Conservation (phyloP, 2,113 vertebrate species). For the Pithys albifrons region DNA sequence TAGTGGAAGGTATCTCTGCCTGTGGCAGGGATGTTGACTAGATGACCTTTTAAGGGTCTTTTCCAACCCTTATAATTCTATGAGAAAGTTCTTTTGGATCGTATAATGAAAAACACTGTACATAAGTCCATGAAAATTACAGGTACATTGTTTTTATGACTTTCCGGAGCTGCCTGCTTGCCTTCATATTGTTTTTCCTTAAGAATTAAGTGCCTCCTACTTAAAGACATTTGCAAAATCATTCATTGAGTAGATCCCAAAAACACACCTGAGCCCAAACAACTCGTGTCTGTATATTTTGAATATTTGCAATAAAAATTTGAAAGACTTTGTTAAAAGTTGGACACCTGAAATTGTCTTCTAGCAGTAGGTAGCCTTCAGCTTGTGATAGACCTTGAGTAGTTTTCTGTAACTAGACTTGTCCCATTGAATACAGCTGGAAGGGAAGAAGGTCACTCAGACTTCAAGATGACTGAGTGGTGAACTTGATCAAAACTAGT, state of each 20-base stretch:
- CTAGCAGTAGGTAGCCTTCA: background rate
- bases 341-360: background rate
- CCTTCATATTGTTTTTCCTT: background rate
- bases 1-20: background rate
- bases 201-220: background rate
- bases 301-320: background rate
- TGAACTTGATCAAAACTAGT: background rate
- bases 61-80: background rate
- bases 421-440: background rate
- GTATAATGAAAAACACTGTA: background rate
- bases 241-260: background rate
- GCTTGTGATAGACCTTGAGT: background rate
- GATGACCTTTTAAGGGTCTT: background rate
- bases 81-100: background rate
- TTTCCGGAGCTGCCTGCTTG: background rate
- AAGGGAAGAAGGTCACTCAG: background rate
- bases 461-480: background rate
- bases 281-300: background rate
- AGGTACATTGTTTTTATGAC: fast-evolving
- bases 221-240: background rate
- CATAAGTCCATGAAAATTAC: background rate
- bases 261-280: background rate
- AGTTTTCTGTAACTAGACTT: background rate
- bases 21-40: background rate
- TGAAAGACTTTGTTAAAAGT: background rate